These are phyloP conservation scores for Notarius quadriscutis DNA, from an alignment of 2,113 vertebrate species.

Conservation along the genomic window DNA sequence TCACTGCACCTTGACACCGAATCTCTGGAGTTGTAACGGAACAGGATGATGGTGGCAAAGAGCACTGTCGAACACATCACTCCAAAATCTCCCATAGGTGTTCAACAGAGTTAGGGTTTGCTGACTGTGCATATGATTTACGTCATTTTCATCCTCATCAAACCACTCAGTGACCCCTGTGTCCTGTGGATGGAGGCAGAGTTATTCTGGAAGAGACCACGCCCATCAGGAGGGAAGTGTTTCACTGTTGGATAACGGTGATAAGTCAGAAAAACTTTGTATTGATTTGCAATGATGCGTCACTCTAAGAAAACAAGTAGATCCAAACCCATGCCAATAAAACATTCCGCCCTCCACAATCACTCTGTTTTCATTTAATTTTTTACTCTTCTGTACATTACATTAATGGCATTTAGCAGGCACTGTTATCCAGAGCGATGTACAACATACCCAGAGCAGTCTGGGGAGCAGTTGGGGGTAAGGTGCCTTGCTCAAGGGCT, in stretches of 20 bases:
- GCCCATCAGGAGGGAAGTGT: background rate
- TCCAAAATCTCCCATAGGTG: background rate
- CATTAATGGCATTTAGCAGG: too few relatives aligned
- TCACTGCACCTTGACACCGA: background rate
- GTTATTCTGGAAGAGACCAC: too few relatives aligned
- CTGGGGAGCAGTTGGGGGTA: too few relatives aligned
- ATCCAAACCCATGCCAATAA: background rate
- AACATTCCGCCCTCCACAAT: background rate
- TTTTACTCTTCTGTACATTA: background rate
- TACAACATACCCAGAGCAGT: too few relatives aligned
- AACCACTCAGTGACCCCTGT: background rate
- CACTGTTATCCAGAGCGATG: too few relatives aligned
- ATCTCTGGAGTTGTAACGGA: background rate
- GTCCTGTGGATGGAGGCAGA: background rate
- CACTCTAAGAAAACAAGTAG: background rate
- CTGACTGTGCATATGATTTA: background rate
- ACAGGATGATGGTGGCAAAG: background rate
- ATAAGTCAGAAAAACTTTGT: background rate
- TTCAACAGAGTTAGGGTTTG: background rate
- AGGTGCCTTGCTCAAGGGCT: too few relatives aligned
- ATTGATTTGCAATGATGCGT: background rate
- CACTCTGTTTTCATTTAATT: background rate
- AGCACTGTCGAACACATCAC: background rate
- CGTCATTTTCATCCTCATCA: too few relatives aligned
- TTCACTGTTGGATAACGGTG: background rate